Evolutionary conservation across 2,888 invertebrate genomes (phyloP).

Genomic region (Micoletzkya japonica): DNA sequence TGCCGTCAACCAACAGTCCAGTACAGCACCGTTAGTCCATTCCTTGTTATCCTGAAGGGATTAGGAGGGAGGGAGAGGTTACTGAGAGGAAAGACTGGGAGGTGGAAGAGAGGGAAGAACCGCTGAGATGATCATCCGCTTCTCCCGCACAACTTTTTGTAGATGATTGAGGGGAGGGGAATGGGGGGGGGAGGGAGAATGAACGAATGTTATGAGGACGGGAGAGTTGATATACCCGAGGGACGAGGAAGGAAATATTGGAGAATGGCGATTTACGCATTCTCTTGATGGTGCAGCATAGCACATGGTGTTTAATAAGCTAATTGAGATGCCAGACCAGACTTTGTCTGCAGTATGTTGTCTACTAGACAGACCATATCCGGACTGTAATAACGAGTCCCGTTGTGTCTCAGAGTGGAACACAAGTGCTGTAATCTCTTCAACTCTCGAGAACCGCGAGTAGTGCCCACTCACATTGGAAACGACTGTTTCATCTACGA

Average conservation of each 20-base stretch:
- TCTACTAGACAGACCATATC: too few species aligned
- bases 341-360: too few species aligned
- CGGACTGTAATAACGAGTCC: too few species aligned
- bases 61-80: not conserved
- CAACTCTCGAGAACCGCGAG: constrained; percentile 44
- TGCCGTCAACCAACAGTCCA: constrained; percentile 55
- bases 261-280: too few species aligned
- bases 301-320: too few species aligned
- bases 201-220: too few species aligned
- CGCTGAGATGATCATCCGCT: not conserved
- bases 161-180: not conserved
- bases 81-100: not conserved
- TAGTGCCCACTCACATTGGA: constrained; percentile 53
- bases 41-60: not conserved
- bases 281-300: too few species aligned
- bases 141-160: not conserved
- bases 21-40: constrained; percentile 53
- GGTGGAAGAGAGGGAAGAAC: not conserved
- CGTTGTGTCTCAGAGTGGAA: constrained; percentile 47
- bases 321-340: too few species aligned
- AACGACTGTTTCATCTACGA: constrained; percentile 63
- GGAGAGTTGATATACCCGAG: too few species aligned
- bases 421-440: constrained; percentile 60
- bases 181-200: not conserved
- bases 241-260: too few species aligned